Conservation (phyloP, 1,140 invertebrate species). For the Streblospio benedicti region DNA sequence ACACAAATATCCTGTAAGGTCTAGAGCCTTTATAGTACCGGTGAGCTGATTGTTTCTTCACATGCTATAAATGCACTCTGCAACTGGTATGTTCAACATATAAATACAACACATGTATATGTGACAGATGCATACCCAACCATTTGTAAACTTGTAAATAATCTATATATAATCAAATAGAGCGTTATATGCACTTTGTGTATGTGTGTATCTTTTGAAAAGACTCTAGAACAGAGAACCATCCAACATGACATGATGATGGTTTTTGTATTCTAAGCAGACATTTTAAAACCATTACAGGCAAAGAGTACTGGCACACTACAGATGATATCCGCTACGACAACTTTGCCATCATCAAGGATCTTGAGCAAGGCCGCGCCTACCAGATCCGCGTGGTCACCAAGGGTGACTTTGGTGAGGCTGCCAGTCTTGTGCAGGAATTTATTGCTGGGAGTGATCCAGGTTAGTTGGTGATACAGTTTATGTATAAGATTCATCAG, state of each 20-base stretch:
- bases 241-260: background rate
- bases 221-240: no score
- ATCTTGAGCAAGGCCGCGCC: conserved; percentile 2
- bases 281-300: conserved; percentile 16
- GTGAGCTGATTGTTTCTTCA: no score
- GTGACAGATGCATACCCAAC: no score
- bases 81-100: no score
- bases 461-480: no score
- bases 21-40: no score
- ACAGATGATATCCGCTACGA: background rate
- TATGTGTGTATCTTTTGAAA: background rate
- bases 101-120: no score
- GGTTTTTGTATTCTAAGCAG: background rate
- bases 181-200: background rate
- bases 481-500: no score
- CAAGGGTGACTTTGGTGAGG: conserved; percentile 4
- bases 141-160: background rate
- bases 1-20: no score
- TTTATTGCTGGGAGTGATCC: conserved; percentile 6
- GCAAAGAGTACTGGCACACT: conserved; percentile 4
- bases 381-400: conserved; percentile 13
- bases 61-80: no score
- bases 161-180: background rate
- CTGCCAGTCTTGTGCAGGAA: background rate
- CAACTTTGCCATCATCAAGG: background rate